Base-by-base conservation (phyloP, 1,140 invertebrate species). In the Berghia stephanieae region DNA sequence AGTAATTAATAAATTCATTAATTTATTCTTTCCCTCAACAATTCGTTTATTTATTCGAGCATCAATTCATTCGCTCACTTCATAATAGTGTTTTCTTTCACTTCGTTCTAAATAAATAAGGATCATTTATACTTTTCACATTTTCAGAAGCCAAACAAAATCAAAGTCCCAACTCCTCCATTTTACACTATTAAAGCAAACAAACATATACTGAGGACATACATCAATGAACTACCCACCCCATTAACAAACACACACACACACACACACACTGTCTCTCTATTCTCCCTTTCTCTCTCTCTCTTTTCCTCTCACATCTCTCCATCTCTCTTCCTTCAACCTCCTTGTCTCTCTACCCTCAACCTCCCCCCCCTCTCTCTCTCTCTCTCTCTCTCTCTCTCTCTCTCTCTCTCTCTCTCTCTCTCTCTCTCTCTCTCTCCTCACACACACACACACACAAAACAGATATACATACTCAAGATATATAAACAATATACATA, bases 401-500 rank as follows among this genome's bases (percentile, higher is more conserved):
- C 71, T 36, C 46, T 57, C 71, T 74, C 46, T 27, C 71, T 74
- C 46, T 74, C 46, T 34, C 46, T 74, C 46, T 74, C 49, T 74
- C 31, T 57, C 71, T 74, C 38, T 74, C 46, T 57, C 52, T 74
- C 46, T 74, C 40, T 57, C 71, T 74, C 18, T 74, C 71, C 40
- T 38, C 18, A 21, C 38, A 5, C 21, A 36, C n/a, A 10, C 10
- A n/a, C n/a, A n/a, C n/a, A n/a, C n/a, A n/a, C n/a, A n/a, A n/a
- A n/a, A n/a, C n/a, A n/a, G n/a, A n/a, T n/a, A n/a, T n/a, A n/a
- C n/a, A n/a, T n/a, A n/a, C n/a, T n/a, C n/a, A n/a, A n/a, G n/a
- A n/a, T n/a, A n/a, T n/a, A n/a, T n/a, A n/a, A n/a, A n/a, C n/a
- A n/a, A n/a, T n/a, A n/a, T n/a, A n/a, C n/a, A n/a, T n/a, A n/a